These are phyloP conservation scores for Eptatretus atami DNA, from an alignment of 2,797 vertebrate species.

Conservation along the genomic window DNA sequence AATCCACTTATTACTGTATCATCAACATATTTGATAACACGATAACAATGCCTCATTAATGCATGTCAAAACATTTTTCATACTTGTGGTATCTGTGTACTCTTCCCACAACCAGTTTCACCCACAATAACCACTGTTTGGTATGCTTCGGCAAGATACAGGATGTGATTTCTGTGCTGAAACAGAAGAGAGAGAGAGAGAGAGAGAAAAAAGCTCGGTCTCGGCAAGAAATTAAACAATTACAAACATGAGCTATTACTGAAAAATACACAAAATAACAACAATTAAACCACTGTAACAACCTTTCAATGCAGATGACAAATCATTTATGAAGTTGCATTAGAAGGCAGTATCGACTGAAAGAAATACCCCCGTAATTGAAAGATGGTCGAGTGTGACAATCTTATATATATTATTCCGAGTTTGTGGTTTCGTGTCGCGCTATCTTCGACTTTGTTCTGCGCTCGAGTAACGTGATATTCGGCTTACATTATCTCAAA, in stretches of 20 bases:
- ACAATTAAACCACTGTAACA: background rate
- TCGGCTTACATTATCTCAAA: too few species aligned
- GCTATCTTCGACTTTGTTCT: too few species aligned
- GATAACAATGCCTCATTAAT: too few species aligned
- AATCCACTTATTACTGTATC: too few species aligned
- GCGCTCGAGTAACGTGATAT: too few species aligned
- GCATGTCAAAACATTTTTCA: background rate
- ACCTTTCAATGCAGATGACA: background rate
- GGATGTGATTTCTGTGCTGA: slow-evolving; percentile 88
- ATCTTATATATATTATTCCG: too few species aligned
- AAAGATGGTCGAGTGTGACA: background rate
- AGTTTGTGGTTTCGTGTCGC: too few species aligned
- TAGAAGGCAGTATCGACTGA: background rate
- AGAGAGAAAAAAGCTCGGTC: background rate
- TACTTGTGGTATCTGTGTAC: slow-evolving; percentile 83
- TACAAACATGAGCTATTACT: too few species aligned
- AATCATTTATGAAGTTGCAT: background rate
- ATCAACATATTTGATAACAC: too few species aligned
- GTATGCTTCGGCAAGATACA: slow-evolving; percentile 68
- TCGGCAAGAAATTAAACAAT: background rate
- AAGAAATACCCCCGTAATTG: background rate
- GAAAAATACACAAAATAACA: background rate
- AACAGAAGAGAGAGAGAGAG: slow-evolving; percentile 11
- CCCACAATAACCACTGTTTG: slow-evolving; percentile 83
- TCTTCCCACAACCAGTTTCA: slow-evolving; percentile 91